Base-by-base conservation (phyloP, 2,113 vertebrate genomes). In the Notarius quadriscutis region DNA sequence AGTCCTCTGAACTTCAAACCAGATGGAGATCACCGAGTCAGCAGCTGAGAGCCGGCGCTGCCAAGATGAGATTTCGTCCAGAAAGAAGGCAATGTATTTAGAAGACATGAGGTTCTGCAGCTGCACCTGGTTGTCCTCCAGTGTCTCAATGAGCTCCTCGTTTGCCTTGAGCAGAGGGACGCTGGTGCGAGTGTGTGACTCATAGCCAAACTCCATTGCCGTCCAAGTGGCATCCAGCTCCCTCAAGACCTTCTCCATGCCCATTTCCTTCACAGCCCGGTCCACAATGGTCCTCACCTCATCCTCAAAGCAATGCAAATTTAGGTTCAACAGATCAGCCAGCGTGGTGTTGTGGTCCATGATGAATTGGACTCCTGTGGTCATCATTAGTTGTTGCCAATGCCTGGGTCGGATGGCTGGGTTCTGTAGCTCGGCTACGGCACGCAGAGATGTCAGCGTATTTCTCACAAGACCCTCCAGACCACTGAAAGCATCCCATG, bases 111-210 rank as follows among this genome's bases (percentile, higher is more conserved):
- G 93, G 88, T 97, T 99, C 95, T 99, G 98, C 82, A 99, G 95
- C 87, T 99, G 97, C 55, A 99, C 97, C 88, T 99, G 98, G 93
- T 97, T 98, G 90, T 99, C 97, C 81, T 99, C 98, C 86, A 99
- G 94, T 3, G 95, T 97, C 88, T 98, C 97, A 0, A 98, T 94
- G 60, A 99, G 96, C 51, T 97, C 97, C 89, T 98, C 97, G 0
- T 98, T 94, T 0, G 94, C 94, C 71, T 90, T 95, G 82, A 99
- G 94, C 89, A 99, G 89, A 0, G 96, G 96, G 18, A 97, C 34
- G 9, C 60, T 48, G 0, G 95, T 98, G 62, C 95, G 92, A 0
- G 91, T 89, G 84, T 99, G 98, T 78, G 91, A 92, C 90, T 99
- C 97, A 0, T 97, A 98, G 71, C 96, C 96, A 79, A 99, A 98